Evolutionary conservation across 2,113 vertebrate species (phyloP), one percentile per base, ranked within the genome.

Genomic region (Channa maculata): DNA sequence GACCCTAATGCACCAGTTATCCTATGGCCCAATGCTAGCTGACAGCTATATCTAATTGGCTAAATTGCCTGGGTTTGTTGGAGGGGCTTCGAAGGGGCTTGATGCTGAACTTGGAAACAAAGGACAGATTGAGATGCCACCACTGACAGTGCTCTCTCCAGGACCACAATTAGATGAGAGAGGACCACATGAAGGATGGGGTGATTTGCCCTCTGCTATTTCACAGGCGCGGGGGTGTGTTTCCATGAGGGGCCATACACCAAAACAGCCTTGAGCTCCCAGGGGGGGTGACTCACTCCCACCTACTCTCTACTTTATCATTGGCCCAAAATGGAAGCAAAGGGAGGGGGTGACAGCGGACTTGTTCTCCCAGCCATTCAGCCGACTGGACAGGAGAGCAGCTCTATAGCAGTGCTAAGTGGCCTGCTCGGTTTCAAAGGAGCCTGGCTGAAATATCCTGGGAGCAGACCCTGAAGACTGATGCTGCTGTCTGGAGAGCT

Each of bases 31-130:
- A 62, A 51, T 36, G 53, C 69, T 57, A 11, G 24, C 70, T 87
- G 91, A 90, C 88, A 88, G 84, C 91, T 91, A 82, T 71, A 85
- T 82, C 91, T 88, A 92, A 93, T 88, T 85, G 84, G 83, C 49
- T 84, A 87, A 92, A 88, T 63, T 3, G 69, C 51, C 55, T 5
- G 79, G 65, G 79, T 79, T 88, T 93, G 83, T 92, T 91, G 71
- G n/a, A 44, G 60, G 60, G 15, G 60, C 58, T 79, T 53, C 55
- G 64, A 62, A 65, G 77, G 50, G 64, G 80, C 73, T 60, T 11
- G 38, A 57, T 1, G 24, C 76, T 66, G 48, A 77, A 77, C 71
- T 39, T 34, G 1, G 41, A 83, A 46, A 92, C 85, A 92, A 93
- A 91, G 72, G 45, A 38, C 45, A 83, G 77, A 86, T 71, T 86